Evolutionary conservation across 2,113 vertebrate species (phyloP).

Genomic region (Cariama cristata): DNA sequence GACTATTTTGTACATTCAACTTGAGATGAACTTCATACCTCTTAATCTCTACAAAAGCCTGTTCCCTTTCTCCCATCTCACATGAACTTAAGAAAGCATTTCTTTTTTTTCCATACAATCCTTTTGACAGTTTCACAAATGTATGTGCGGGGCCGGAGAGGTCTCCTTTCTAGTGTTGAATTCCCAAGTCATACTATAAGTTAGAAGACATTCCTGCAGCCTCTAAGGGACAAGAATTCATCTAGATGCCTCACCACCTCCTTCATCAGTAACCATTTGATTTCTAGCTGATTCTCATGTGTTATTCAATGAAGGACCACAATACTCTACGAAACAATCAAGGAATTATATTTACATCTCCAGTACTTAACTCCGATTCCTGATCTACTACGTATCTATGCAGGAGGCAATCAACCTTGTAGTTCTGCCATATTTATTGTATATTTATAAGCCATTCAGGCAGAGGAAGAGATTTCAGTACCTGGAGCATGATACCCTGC

Average conservation of each 20-base stretch:
- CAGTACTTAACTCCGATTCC: background rate
- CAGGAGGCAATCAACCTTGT: background rate
- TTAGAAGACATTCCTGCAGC: background rate
- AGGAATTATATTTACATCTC: background rate
- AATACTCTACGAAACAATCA: background rate
- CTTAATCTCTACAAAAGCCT: background rate
- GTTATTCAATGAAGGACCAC: background rate
- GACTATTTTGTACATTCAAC: background rate
- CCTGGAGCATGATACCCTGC: background rate
- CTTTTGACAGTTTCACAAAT: background rate
- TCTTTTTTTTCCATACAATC: background rate
- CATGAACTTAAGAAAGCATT: background rate
- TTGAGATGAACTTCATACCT: background rate
- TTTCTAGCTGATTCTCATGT: background rate
- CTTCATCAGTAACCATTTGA: background rate
- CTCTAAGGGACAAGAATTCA: background rate
- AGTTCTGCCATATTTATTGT: background rate
- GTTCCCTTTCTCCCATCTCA: background rate
- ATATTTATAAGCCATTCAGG: background rate
- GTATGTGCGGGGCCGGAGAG: too few relatives aligned
- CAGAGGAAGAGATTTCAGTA: background rate
- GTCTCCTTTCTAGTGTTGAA: background rate
- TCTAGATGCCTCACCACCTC: background rate
- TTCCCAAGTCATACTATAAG: background rate
- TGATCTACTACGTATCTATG: background rate